Base-by-base conservation (phyloP, 2,113 vertebrate genomes). In the Poecilia latipinna region DNA sequence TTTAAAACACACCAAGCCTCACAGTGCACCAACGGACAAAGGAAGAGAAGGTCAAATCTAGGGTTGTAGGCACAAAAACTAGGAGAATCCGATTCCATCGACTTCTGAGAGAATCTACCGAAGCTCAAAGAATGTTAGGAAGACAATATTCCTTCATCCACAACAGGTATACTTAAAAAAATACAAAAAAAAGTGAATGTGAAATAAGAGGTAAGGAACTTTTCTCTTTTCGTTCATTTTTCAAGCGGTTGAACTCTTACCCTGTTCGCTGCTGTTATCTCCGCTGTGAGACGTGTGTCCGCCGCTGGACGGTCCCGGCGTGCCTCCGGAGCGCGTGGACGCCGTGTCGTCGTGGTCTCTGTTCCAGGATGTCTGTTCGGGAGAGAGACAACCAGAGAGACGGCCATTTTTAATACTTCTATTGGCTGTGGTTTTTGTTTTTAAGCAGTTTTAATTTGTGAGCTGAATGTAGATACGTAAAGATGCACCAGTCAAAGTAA, bases 181-280 rank as follows among this genome's bases (percentile, higher is more conserved):
- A 28, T 28, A 28, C 28, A 28, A 68, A 66, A 70, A 68, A 68
- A 65, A 17, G 22, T 7, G 48, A 15, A 24, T 22, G 19, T 35
- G 68, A 74, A 10, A 35, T 61, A 70, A 29, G 28, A 61, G 60
- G 37, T 26, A 29, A 12, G 39, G 11, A 72, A 4, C 28, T 66
- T 67, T 63, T 32, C 65, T 39, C 8, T 54, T 19, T 4, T 22
- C 28, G 3, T 48, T 48, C 4, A 29, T 19, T 69, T 35, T 31
- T 13, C 8, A 10, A 8, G 60, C 19, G 5, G 11, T 26, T 0
- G 2, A 35, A 19, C 22, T 74, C 96, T 94, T 96, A 99, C 97
- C 98, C 96, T 99, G 98, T 92, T 99, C 97, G 79, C 98, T 99
- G 96, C 98, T 99, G 95, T 99, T 99, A 93, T 99, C 98, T 12